phyloP scores from a whole-genome alignment of 2,113 vertebrate genomes.

The Mystacornis crossleyi region DNA sequence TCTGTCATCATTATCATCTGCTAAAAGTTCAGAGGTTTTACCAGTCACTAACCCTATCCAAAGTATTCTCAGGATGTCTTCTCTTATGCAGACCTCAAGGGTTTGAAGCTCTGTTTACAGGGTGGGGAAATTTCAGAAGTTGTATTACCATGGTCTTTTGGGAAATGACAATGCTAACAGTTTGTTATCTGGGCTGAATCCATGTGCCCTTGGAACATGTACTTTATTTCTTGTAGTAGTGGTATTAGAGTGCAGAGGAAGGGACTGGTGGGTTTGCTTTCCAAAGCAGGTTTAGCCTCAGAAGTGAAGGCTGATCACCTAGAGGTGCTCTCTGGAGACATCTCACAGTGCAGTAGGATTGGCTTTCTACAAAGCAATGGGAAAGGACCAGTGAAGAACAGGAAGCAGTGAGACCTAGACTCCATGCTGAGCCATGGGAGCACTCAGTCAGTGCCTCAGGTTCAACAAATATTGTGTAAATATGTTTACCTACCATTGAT shows the following conservation, averaged over 20 bases:
- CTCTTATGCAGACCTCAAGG: background rate
- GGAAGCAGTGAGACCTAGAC: background rate
- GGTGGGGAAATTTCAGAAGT: background rate
- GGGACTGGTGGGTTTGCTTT: background rate
- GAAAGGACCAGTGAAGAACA: background rate
- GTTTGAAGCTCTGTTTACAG: background rate
- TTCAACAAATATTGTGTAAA: background rate
- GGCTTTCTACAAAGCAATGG: background rate
- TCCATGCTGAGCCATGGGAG: background rate
- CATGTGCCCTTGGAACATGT: background rate
- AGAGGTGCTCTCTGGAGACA: background rate
- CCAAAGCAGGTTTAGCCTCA: background rate
- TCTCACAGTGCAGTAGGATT: background rate
- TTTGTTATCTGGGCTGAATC: background rate
- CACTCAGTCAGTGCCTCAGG: background rate
- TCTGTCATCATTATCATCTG: background rate
- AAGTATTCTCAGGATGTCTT: background rate
- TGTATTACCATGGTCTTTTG: background rate
- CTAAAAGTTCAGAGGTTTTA: background rate
- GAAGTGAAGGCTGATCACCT: background rate
- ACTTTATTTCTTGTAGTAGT: background rate
- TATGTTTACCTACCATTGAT: background rate
- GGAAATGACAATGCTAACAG: background rate
- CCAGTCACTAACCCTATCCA: background rate
- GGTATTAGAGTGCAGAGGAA: background rate